A percentile compares a stretch with the other conserved stretches of the same genome.
Evolutionary conservation across 1,140 invertebrate species (phyloP).

Genomic region (Euura saliciscinereae): DNA sequence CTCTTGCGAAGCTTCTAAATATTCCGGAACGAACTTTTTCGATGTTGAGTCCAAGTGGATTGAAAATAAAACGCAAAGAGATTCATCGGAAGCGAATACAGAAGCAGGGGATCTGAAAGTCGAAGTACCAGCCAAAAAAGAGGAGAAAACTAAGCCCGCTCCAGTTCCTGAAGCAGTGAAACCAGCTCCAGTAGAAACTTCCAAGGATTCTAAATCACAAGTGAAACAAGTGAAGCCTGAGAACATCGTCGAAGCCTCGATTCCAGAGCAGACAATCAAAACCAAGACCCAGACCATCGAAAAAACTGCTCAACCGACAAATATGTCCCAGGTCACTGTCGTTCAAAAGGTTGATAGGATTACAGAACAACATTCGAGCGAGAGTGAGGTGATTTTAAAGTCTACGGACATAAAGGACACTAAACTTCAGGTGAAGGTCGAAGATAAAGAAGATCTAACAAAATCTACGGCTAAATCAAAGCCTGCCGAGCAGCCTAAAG

Average conservation of each 20-base stretch:
- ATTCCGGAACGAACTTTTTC: constrained; percentile 32
- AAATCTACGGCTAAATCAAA: neutral
- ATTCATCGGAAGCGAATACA: neutral
- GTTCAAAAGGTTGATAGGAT: neutral
- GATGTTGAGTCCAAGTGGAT: constrained; percentile 35
- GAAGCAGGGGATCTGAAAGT: neutral
- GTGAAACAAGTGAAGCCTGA: neutral
- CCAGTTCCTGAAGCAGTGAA: constrained; percentile 15
- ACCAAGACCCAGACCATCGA: neutral
- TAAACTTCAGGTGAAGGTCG: neutral
- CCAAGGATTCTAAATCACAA: neutral
- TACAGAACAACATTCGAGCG: neutral
- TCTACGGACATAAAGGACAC: neutral
- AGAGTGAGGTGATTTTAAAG: neutral
- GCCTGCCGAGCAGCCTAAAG: neutral
- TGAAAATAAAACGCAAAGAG: constrained; percentile 3
- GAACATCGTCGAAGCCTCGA: neutral
- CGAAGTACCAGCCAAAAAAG: too few species aligned
- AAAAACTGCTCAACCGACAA: neutral
- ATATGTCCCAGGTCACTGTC: neutral
- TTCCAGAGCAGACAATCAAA: constrained; percentile 7
- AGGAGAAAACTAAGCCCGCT: too few species aligned
- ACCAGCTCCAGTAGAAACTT: constrained; percentile 18
- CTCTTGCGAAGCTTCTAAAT: constrained; percentile 29
- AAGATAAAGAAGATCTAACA: neutral